A percentile compares a stretch with the other conserved stretches of the same genome.
Conservation (phyloP, 1,140 invertebrate genomes). For the Lamellibrachia luymesi region DNA sequence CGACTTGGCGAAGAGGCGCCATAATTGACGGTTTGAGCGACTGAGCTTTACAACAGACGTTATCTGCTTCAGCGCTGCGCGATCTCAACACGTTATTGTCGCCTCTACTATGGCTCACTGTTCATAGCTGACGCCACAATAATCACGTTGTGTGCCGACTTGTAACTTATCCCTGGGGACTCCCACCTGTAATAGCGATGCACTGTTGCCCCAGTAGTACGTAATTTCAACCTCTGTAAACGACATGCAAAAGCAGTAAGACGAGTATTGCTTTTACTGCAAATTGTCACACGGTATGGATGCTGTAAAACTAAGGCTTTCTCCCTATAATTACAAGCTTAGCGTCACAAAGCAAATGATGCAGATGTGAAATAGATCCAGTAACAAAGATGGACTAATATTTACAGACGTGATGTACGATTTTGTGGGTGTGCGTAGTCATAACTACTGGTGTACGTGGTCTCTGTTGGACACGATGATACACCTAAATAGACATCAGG, state of each 20-base stretch:
- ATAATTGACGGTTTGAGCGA: neutral
- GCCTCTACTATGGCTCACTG: neutral
- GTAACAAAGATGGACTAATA: neutral
- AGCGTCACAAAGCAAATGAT: neutral
- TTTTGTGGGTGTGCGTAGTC: neutral
- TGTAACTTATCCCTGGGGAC: neutral
- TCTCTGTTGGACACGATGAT: neutral
- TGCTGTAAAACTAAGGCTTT: neutral
- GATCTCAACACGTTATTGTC: neutral
- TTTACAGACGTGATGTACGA: neutral
- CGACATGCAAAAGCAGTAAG: too few species aligned
- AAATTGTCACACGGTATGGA: neutral
- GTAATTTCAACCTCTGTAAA: too few species aligned
- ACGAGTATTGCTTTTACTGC: neutral
- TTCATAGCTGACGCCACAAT: neutral
- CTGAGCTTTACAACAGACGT: neutral
- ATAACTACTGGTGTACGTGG: neutral
- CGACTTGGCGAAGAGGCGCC: neutral
- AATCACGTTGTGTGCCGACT: neutral
- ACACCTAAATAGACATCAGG: neutral
- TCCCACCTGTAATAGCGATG: neutral
- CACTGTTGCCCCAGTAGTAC: neutral
- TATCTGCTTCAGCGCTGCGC: neutral
- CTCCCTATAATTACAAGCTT: neutral
- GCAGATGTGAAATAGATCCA: neutral